Evolutionary conservation across 2,113 vertebrate genomes (phyloP).

Genomic region (Gnathonemus echidnorhynchus): DNA sequence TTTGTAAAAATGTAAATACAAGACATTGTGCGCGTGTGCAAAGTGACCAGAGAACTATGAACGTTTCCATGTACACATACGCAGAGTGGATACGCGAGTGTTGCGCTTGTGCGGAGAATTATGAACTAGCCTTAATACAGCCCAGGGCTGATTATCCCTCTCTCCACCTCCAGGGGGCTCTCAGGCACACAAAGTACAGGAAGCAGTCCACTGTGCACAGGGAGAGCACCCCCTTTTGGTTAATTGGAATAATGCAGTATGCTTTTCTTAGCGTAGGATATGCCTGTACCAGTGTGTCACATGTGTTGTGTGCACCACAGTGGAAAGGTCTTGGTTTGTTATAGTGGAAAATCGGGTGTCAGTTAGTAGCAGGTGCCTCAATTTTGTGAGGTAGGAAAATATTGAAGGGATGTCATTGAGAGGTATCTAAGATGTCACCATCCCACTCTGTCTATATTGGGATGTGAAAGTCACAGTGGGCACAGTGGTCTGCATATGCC

Average conservation of each 20-base stretch:
- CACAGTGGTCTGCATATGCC: not conserved
- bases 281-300: not conserved
- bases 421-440: not conserved
- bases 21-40: too few relatives aligned
- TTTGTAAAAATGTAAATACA: too few relatives aligned
- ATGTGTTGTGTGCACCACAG: not conserved
- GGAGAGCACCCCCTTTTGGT: not conserved
- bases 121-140: not conserved
- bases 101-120: too few relatives aligned
- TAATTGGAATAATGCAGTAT: not conserved
- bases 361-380: not conserved
- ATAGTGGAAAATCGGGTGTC: not conserved
- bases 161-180: not conserved
- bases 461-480: not conserved
- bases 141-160: not conserved
- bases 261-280: not conserved
- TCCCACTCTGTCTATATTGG: not conserved
- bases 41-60: too few relatives aligned
- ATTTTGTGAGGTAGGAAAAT: not conserved
- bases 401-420: not conserved
- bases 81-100: too few relatives aligned
- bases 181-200: not conserved
- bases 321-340: not conserved
- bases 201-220: not conserved
- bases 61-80: too few relatives aligned